Percentiles rank a stretch among this genome's conserved stretches.
Evolutionary conservation across 2,113 vertebrate species (phyloP).

Genomic region (Nesoenas mayeri): DNA sequence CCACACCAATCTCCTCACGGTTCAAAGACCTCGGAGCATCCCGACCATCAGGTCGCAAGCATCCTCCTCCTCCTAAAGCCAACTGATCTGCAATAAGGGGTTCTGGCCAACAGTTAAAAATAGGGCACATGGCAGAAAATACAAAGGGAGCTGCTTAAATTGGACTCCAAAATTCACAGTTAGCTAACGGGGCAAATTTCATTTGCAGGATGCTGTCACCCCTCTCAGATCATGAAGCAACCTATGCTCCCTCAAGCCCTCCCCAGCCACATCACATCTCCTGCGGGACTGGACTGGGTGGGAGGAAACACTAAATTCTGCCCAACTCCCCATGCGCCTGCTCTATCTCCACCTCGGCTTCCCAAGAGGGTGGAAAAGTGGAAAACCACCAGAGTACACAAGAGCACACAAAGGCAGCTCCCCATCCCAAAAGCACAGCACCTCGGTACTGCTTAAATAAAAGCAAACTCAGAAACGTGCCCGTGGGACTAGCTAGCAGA

Average conservation of each 20-base stretch:
- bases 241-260: rapidly evolving
- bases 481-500: neutral
- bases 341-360: neutral
- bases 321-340: rapidly evolving
- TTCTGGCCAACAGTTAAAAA: neutral
- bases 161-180: neutral
- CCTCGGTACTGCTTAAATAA: neutral
- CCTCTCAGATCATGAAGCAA: neutral
- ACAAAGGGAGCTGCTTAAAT: neutral
- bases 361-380: neutral
- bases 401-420: neutral
- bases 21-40: neutral
- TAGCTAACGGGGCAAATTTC: neutral
- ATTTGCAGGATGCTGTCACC: neutral
- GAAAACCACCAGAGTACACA: rapidly evolving
- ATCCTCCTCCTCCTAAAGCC: neutral
- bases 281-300: neutral
- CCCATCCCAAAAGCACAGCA: neutral
- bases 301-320: neutral
- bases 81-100: neutral
- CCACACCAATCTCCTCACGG: rapidly evolving
- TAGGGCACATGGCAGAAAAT: neutral
- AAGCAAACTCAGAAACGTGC: neutral
- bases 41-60: rapidly evolving
- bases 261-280: neutral